Conservation (phyloP, 2,113 vertebrate genomes). For the Chrysemys picta region DNA sequence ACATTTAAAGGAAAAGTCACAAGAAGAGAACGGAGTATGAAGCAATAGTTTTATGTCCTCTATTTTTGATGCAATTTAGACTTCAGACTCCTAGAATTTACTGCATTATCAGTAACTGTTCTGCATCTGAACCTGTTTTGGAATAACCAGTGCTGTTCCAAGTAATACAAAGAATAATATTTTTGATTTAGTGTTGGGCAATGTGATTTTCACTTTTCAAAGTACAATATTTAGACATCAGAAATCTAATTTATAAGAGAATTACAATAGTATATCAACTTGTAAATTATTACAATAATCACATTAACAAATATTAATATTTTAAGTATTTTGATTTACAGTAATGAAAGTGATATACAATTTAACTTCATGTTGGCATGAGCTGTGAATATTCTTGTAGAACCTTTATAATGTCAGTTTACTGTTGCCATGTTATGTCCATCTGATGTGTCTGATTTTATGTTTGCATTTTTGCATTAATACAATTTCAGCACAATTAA, state of each 20-base stretch:
- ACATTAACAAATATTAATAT: background rate
- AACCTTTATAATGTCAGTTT: background rate
- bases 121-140: background rate
- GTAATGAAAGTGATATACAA: background rate
- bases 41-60: background rate
- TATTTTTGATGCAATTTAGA: background rate
- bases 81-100: background rate
- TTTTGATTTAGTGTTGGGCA: background rate
- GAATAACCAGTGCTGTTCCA: background rate
- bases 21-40: background rate
- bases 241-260: background rate
- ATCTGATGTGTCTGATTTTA: background rate
- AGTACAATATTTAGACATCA: background rate
- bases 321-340: background rate
- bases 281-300: background rate
- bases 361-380: background rate
- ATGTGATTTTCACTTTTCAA: background rate
- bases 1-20: background rate
- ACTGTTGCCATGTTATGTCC: background rate
- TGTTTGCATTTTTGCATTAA: background rate
- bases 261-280: background rate
- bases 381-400: background rate
- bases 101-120: background rate
- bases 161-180: background rate
- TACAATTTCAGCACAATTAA: background rate